These are phyloP conservation scores for Lasioglossum zephyrum DNA, from an alignment of 2,888 invertebrate species.

Conservation along the genomic window DNA sequence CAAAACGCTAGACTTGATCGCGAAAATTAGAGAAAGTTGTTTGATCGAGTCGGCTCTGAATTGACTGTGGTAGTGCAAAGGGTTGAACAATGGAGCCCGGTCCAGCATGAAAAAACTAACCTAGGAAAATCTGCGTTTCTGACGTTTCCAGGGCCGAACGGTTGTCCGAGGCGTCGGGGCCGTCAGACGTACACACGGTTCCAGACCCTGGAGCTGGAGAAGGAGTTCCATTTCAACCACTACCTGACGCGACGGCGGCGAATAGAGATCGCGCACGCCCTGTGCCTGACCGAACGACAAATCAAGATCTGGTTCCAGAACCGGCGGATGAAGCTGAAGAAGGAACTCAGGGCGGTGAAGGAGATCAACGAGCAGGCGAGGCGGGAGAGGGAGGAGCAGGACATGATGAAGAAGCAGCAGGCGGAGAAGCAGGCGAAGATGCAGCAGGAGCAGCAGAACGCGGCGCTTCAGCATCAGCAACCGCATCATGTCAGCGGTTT, in stretches of 20 bases:
- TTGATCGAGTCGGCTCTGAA: conserved; percentile 17
- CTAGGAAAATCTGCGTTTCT: conserved; percentile 64
- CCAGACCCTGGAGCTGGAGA: conserved; percentile 98
- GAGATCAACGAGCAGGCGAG: conserved; percentile 98
- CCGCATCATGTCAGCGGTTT: conserved; percentile 91
- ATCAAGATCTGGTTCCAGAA: conserved; percentile 99
- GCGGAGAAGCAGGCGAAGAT: conserved; percentile 94
- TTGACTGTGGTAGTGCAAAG: conserved; percentile 59
- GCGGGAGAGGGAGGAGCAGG: conserved; percentile 95
- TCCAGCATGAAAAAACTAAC: conserved; percentile 62
- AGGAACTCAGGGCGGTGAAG: conserved; percentile 96
- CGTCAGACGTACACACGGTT: conserved; percentile 99
- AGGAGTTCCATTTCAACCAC: conserved; percentile 99
- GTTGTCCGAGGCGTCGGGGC: conserved; percentile 96
- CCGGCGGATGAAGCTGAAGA: conserved; percentile 98
- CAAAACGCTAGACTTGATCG: background rate
- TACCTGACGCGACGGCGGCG: conserved; percentile 97
- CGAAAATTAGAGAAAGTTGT: background rate
- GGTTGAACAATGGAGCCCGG: conserved; percentile 28
- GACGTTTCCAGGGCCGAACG: conserved; percentile 94
- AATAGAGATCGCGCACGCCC: conserved; percentile 98
- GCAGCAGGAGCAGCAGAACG: conserved; percentile 89
- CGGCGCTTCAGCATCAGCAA: conserved; percentile 88
- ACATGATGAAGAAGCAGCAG: conserved; percentile 95
- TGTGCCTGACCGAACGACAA: conserved; percentile 97